phyloP scores from a whole-genome alignment of 2,797 vertebrate species.

The Sebastes matsubarae region DNA sequence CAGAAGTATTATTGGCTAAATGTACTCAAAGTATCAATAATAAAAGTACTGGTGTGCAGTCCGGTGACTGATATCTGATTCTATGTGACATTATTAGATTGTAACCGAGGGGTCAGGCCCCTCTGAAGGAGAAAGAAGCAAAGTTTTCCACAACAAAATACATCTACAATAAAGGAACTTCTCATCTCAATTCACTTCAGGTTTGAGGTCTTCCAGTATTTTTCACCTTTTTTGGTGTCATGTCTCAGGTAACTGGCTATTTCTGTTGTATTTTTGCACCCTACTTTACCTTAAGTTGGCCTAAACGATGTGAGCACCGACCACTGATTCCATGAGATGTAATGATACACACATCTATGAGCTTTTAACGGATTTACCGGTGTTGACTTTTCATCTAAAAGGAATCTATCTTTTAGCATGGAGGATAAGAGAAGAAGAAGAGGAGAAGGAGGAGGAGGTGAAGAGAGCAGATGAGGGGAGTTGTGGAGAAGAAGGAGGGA shows the following conservation, averaged over 20 bases:
- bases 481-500: neutral
- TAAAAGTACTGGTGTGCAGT: too few relatives aligned
- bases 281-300: neutral
- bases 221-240: too few relatives aligned
- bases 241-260: neutral
- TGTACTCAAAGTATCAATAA: too few relatives aligned
- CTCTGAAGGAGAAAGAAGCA: too few relatives aligned
- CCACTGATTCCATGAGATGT: neutral
- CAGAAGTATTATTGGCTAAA: too few relatives aligned
- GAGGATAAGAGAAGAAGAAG: constrained; percentile 12
- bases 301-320: neutral
- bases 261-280: neutral
- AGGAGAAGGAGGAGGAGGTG: neutral
- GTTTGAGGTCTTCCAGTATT: too few relatives aligned
- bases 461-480: neutral
- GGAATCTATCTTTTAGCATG: constrained; percentile 45
- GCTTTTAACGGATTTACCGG: constrained; percentile 23
- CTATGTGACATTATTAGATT: too few relatives aligned
- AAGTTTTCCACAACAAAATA: too few relatives aligned
- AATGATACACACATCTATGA: neutral
- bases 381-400: constrained; percentile 72
- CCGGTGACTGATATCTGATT: too few relatives aligned
- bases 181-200: too few relatives aligned
- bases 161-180: too few relatives aligned
- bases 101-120: too few relatives aligned